Conservation (phyloP, 2,797 vertebrate genomes). For the Borostomias antarcticus region DNA sequence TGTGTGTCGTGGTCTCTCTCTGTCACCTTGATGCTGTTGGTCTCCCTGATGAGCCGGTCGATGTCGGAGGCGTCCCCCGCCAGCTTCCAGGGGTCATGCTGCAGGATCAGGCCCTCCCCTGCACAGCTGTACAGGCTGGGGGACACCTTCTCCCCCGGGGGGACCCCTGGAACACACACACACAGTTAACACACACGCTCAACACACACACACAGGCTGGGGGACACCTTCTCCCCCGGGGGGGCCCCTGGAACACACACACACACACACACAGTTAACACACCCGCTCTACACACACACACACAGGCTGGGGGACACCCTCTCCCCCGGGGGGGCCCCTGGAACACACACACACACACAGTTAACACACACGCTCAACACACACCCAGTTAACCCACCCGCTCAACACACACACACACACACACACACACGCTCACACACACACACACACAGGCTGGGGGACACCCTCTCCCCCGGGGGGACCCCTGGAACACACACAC, state of each 20-base stretch:
- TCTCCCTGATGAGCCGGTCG: conserved; percentile 88
- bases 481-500: too few species aligned
- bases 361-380: too few species aligned
- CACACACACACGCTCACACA: conserved; percentile 8
- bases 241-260: conserved; percentile 13
- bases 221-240: too few species aligned
- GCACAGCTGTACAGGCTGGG: conserved; percentile 92
- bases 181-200: neutral
- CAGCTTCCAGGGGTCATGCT: conserved; percentile 89
- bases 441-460: neutral
- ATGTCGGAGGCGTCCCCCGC: conserved; percentile 86
- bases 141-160: conserved; percentile 77
- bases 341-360: neutral
- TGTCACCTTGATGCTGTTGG: conserved; percentile 88
- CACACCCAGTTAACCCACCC: too few species aligned
- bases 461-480: too few species aligned
- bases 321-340: too few species aligned
- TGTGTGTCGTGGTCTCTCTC: neutral
- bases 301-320: too few species aligned
- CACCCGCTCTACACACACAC: too few species aligned
- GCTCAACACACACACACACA: neutral
- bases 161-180: conserved; percentile 64
- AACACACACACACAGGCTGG: neutral
- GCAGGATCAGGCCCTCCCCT: conserved; percentile 90
- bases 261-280: conserved; percentile 11